Percentiles rank a stretch among this genome's conserved stretches.
These are phyloP conservation scores for Bombus breviceps DNA, from an alignment of 1,140 invertebrate species.

Conservation along the genomic window DNA sequence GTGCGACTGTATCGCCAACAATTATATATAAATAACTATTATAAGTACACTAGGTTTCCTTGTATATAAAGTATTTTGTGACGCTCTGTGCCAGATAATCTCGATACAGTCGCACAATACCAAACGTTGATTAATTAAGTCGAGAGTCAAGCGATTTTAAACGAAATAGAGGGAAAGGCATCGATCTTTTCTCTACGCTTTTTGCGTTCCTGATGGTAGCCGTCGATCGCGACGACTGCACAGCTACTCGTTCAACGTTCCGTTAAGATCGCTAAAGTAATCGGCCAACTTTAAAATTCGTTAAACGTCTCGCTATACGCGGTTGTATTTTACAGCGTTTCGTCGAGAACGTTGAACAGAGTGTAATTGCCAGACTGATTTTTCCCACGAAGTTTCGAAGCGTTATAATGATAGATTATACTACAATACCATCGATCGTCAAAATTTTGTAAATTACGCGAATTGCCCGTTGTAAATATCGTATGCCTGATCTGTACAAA, in stretches of 20 bases:
- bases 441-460: conserved; percentile 73
- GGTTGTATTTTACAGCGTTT: not conserved
- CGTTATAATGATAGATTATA: conserved; percentile 14
- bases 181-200: not conserved
- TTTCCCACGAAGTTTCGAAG: conserved; percentile 39
- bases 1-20: conserved; percentile 40
- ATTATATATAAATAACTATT: conserved; percentile 44
- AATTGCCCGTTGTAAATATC: conserved; percentile 72
- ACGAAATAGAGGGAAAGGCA: not conserved
- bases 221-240: not conserved
- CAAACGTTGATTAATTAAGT: not conserved
- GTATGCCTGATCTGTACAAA: conserved; percentile 72
- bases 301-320: too few relatives aligned
- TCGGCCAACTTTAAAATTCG: not conserved
- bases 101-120: conserved; percentile 51
- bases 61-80: conserved; percentile 50
- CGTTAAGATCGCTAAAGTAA: too few relatives aligned
- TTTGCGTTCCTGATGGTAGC: conserved; percentile 20
- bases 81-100: conserved; percentile 53
- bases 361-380: conserved; percentile 73
- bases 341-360: conserved; percentile 1
- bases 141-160: not conserved
- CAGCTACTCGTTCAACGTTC: conserved; percentile 8
- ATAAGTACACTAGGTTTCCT: conserved; percentile 9
- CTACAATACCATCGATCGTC: conserved; percentile 27